Conservation (phyloP, 1,140 invertebrate genomes). For the Heliothis virescens region DNA sequence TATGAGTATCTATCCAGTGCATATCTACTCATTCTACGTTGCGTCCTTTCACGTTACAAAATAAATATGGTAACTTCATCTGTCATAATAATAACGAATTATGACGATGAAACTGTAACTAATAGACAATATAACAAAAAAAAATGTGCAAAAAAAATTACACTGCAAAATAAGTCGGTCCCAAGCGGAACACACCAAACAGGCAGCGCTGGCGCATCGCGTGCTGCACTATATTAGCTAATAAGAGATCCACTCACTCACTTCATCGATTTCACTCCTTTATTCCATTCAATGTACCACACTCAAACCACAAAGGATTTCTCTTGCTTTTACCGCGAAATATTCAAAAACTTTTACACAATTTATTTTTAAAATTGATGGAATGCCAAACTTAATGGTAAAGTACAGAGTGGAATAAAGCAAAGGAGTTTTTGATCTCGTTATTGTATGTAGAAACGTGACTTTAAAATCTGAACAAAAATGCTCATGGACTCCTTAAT, state of each 20-base stretch:
- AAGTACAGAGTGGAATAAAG: constrained; percentile 16
- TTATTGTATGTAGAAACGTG: constrained; percentile 37
- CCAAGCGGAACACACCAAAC: constrained; percentile 47
- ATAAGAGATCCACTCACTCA: constrained; percentile 56
- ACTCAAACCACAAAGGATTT: constrained; percentile 41
- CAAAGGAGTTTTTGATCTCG: constrained; percentile 31
- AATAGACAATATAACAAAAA: too few species aligned
- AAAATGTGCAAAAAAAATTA: too few species aligned
- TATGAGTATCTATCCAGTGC: too few species aligned
- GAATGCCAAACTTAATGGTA: constrained; percentile 25
- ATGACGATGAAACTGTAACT: too few species aligned
- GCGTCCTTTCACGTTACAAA: too few species aligned
- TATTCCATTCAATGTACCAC: constrained; percentile 58
- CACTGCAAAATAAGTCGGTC: constrained; percentile 2
- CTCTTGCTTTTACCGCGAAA: constrained; percentile 21
- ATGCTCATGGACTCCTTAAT: neutral
- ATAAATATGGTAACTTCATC: too few species aligned
- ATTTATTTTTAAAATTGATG: constrained; percentile 34
- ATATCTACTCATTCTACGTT: too few species aligned
- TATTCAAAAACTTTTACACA: constrained; percentile 13
- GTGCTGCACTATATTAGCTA: constrained; percentile 67
- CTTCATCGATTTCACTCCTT: constrained; percentile 61
- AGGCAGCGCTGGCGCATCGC: constrained; percentile 55
- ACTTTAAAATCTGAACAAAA: constrained; percentile 24
- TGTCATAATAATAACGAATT: too few species aligned